Evolutionary conservation across 2,888 invertebrate genomes (phyloP).

Genomic region (Rugalucina vietnamica): DNA sequence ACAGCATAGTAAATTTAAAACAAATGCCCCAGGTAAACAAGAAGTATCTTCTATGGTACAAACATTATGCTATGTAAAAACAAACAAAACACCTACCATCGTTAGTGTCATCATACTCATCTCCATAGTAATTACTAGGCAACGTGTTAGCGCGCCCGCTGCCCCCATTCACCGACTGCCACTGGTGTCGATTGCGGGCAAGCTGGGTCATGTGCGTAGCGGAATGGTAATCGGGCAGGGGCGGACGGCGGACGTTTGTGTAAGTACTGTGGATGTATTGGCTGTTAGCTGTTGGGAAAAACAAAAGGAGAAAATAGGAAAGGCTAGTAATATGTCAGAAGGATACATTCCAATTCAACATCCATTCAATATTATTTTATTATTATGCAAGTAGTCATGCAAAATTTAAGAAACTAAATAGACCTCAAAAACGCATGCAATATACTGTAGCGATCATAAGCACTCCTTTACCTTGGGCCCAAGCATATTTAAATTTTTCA

Average conservation of each 20-base stretch:
- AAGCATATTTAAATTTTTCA: too few relatives aligned
- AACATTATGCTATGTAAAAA: too few relatives aligned
- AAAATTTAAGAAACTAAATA: too few relatives aligned
- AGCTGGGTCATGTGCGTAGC: slow-evolving; percentile 91
- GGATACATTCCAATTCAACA: too few relatives aligned
- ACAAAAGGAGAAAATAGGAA: slow-evolving; percentile 14
- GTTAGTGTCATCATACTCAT: slow-evolving; percentile 79
- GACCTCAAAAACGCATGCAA: too few relatives aligned
- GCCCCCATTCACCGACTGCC: slow-evolving; percentile 79
- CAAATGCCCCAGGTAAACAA: too few relatives aligned
- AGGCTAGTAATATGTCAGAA: slow-evolving; percentile 22
- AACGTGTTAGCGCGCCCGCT: slow-evolving; percentile 83
- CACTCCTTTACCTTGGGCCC: too few relatives aligned
- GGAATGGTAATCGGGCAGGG: slow-evolving; percentile 90
- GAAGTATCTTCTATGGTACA: too few relatives aligned
- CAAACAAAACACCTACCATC: slow-evolving; percentile 58
- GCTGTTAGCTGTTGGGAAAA: slow-evolving; percentile 74
- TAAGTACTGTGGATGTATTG: slow-evolving; percentile 75
- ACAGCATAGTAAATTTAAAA: too few relatives aligned
- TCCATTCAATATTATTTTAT: too few relatives aligned
- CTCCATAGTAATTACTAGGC: slow-evolving; percentile 91
- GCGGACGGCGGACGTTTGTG: slow-evolving; percentile 87
- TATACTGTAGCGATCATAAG: too few relatives aligned
- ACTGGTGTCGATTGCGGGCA: slow-evolving; percentile 86
- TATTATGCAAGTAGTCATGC: too few relatives aligned